phyloP scores from a whole-genome alignment of 2,888 invertebrate species.

The Mantis religiosa region DNA sequence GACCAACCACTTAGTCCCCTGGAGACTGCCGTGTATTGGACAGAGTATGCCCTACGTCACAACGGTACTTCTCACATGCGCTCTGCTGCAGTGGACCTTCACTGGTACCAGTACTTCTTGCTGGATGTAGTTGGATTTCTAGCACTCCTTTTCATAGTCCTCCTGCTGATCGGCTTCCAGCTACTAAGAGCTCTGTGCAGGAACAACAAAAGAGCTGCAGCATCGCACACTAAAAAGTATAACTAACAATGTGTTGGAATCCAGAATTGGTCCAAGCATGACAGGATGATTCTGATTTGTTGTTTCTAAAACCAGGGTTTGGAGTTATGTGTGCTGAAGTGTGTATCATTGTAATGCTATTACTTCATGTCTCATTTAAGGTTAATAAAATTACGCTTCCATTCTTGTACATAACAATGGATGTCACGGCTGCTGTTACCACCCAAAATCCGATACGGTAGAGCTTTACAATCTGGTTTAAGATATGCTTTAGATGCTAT shows the following conservation, averaged over 20 bases:
- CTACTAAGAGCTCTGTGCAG: not conserved
- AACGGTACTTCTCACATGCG: constrained; percentile 29
- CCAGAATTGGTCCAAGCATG: too few relatives aligned
- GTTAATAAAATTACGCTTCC: too few relatives aligned
- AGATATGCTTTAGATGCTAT: too few relatives aligned
- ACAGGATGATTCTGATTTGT: too few relatives aligned
- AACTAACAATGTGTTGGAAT: not conserved
- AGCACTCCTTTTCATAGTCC: not conserved
- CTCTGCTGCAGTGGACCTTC: constrained; percentile 12
- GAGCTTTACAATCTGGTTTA: too few relatives aligned
- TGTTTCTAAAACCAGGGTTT: too few relatives aligned
- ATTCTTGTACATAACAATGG: too few relatives aligned
- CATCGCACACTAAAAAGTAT: not conserved
- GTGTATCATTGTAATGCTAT: too few relatives aligned
- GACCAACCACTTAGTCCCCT: constrained; percentile 54
- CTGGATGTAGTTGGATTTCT: constrained; percentile 12
- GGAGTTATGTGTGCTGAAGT: too few relatives aligned
- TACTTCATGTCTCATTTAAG: too few relatives aligned
- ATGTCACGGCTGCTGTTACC: too few relatives aligned
- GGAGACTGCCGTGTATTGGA: constrained; percentile 30
- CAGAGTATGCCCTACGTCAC: constrained; percentile 32
- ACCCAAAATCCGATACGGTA: too few relatives aligned
- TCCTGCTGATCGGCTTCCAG: not conserved
- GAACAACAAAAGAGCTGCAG: not conserved
- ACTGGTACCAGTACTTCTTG: constrained; percentile 19